Conservation (phyloP, 2,113 vertebrate species). For the Rhegmatorhina hoffmannsi region DNA sequence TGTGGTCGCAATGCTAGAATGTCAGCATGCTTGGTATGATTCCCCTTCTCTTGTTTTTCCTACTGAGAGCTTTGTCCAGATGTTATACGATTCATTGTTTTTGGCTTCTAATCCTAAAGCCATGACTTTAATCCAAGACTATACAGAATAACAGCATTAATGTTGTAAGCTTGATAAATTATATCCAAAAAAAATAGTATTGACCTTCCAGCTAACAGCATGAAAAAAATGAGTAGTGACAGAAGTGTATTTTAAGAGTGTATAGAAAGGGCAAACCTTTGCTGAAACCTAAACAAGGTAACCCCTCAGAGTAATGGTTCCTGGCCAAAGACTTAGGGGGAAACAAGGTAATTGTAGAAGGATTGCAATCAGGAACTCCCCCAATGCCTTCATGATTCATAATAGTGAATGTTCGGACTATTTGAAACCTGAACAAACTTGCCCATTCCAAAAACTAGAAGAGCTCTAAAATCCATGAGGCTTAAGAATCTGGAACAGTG, state of each 20-base stretch:
- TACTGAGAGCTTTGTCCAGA: slow-evolving; percentile 38
- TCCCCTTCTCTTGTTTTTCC: slow-evolving; percentile 17
- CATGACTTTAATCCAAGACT: slow-evolving; percentile 51
- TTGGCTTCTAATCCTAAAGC: slow-evolving; percentile 48
- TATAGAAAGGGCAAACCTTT: slow-evolving; percentile 20
- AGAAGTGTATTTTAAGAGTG: slow-evolving; percentile 38
- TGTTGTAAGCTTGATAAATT: slow-evolving; percentile 54
- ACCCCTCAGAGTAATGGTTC: slow-evolving; percentile 1
- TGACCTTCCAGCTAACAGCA: slow-evolving; percentile 30
- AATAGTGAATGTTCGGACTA: not conserved
- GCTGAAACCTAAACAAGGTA: slow-evolving; percentile 37
- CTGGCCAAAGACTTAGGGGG: not conserved
- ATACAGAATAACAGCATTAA: slow-evolving; percentile 46
- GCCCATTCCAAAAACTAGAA: not conserved
- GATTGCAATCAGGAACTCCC: slow-evolving; percentile 32
- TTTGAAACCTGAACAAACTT: not conserved
- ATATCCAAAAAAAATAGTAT: slow-evolving; percentile 21
- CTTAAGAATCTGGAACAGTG: not conserved
- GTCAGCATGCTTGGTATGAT: slow-evolving; percentile 95
- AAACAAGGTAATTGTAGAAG: slow-evolving; percentile 37
- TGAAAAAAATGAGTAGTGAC: slow-evolving; percentile 39
- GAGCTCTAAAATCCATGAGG: not conserved
- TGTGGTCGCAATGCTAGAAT: slow-evolving; percentile 96
- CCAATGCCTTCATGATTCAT: slow-evolving; percentile 29
- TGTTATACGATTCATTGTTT: slow-evolving; percentile 51